Evolutionary conservation across 2,888 invertebrate genomes (phyloP).

Genomic region (Tillus elongatus): DNA sequence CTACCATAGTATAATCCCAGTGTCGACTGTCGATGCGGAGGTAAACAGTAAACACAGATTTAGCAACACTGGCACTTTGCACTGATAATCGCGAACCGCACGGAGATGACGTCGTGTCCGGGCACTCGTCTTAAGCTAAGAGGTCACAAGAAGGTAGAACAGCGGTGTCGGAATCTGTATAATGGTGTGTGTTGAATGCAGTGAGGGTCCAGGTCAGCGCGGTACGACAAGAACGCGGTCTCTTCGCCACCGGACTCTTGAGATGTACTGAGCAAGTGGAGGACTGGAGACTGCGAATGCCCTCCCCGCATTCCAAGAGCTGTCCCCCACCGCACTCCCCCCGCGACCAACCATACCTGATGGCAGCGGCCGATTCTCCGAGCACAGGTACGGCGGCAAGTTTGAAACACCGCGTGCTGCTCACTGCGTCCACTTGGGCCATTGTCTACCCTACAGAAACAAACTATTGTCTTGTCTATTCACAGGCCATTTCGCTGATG

Average conservation of each 20-base stretch:
- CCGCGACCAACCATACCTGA: background rate
- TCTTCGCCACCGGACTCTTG: too few species aligned
- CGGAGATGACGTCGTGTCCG: too few species aligned
- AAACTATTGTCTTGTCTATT: slow-evolving; percentile 41
- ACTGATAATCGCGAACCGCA: too few species aligned
- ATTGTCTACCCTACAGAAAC: slow-evolving; percentile 38
- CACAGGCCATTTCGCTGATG: slow-evolving; percentile 33
- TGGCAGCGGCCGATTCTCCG: too few species aligned
- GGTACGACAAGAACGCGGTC: too few species aligned
- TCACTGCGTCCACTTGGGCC: slow-evolving; percentile 25
- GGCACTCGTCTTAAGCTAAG: too few species aligned
- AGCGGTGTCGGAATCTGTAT: too few species aligned
- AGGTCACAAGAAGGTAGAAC: too few species aligned
- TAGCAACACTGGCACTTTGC: too few species aligned
- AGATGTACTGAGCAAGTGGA: background rate
- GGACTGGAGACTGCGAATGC: slow-evolving; percentile 1
- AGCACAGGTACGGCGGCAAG: slow-evolving; percentile 35
- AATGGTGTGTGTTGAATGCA: too few species aligned
- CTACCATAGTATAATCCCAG: slow-evolving; percentile 27
- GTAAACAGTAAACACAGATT: slow-evolving; percentile 19
- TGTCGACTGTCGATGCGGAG: slow-evolving; percentile 18
- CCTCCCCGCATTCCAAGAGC: slow-evolving; percentile 18
- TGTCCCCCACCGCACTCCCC: background rate
- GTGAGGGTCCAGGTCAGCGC: too few species aligned
- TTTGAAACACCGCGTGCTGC: slow-evolving; percentile 29